These are phyloP conservation scores for Epinotia demarniana DNA, from an alignment of 2,888 invertebrate genomes.

Conservation along the genomic window DNA sequence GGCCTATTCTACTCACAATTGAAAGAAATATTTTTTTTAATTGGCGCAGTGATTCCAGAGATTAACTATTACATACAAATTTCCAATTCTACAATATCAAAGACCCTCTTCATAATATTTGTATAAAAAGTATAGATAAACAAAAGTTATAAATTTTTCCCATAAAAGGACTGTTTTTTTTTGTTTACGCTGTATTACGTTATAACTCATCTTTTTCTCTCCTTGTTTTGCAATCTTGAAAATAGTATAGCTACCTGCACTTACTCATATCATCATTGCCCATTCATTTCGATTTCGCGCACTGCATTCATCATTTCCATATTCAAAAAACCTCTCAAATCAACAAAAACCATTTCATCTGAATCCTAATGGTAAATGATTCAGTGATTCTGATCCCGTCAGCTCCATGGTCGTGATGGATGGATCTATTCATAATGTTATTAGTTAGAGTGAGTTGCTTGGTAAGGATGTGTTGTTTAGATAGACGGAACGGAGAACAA, in stretches of 20 bases:
- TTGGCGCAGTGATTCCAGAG: too few relatives aligned
- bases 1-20: too few relatives aligned
- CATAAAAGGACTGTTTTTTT: too few relatives aligned
- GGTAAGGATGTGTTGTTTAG: neutral
- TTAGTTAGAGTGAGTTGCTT: slow-evolving; percentile 58
- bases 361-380: slow-evolving; percentile 59
- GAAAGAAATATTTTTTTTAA: too few relatives aligned
- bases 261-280: neutral
- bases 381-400: slow-evolving; percentile 57
- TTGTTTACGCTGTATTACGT: too few relatives aligned
- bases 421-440: slow-evolving; percentile 62
- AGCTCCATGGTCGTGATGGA: slow-evolving; percentile 43
- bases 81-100: too few relatives aligned
- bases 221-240: neutral
- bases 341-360: slow-evolving; percentile 31
- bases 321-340: slow-evolving; percentile 30
- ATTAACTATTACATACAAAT: too few relatives aligned
- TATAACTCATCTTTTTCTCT: too few relatives aligned
- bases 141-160: too few relatives aligned
- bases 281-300: neutral
- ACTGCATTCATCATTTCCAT: slow-evolving; percentile 28
- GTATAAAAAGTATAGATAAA: too few relatives aligned
- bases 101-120: too few relatives aligned
- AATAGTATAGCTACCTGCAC: neutral
- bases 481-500: slow-evolving; percentile 8